A percentile compares a stretch with the other conserved stretches of the same genome.
Evolutionary conservation across 2,797 vertebrate species (phyloP).

Genomic region (Liparis tanakae): DNA sequence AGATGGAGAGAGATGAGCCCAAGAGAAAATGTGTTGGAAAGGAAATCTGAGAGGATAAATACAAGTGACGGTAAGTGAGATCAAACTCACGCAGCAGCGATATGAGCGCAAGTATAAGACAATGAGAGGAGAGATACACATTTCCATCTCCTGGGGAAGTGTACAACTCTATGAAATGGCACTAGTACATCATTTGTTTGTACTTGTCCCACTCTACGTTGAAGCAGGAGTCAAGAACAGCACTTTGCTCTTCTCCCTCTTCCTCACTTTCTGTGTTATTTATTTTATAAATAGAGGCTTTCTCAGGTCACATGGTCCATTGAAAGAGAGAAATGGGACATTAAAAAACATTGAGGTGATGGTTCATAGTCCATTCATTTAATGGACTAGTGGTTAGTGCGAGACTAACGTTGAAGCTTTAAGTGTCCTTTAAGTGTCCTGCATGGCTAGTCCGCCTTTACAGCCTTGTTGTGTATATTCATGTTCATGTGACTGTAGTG

Average conservation of each 20-base stretch:
- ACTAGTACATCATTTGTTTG: slow-evolving; percentile 48
- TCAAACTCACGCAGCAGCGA: slow-evolving; percentile 2
- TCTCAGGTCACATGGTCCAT: slow-evolving; percentile 66
- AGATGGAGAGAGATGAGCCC: slow-evolving; percentile 29
- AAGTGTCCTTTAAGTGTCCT: not conserved
- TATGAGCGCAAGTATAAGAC: slow-evolving; percentile 3
- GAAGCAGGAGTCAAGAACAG: slow-evolving; percentile 34
- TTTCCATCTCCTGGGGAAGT: slow-evolving; percentile 24
- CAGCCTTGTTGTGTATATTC: not conserved
- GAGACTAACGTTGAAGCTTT: not conserved
- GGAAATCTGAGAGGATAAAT: slow-evolving; percentile 48
- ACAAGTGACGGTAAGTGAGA: slow-evolving; percentile 11
- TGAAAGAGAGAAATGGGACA: slow-evolving; percentile 58
- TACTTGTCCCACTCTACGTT: slow-evolving; percentile 34
- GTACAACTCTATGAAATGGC: slow-evolving; percentile 7
- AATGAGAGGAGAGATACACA: slow-evolving; percentile 24
- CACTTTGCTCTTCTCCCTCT: slow-evolving; percentile 28
- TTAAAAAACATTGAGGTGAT: slow-evolving; percentile 47
- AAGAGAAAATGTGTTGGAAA: slow-evolving; percentile 42
- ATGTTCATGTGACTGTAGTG: not conserved
- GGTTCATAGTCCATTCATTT: slow-evolving; percentile 37
- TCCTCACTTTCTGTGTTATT: slow-evolving; percentile 36
- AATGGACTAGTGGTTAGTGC: slow-evolving; percentile 15
- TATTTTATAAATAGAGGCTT: slow-evolving; percentile 77
- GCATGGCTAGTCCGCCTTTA: not conserved